A percentile compares a stretch with the other conserved stretches of the same genome.
phyloP scores from a whole-genome alignment of 2,797 vertebrate genomes.

The Danio kyathit region DNA sequence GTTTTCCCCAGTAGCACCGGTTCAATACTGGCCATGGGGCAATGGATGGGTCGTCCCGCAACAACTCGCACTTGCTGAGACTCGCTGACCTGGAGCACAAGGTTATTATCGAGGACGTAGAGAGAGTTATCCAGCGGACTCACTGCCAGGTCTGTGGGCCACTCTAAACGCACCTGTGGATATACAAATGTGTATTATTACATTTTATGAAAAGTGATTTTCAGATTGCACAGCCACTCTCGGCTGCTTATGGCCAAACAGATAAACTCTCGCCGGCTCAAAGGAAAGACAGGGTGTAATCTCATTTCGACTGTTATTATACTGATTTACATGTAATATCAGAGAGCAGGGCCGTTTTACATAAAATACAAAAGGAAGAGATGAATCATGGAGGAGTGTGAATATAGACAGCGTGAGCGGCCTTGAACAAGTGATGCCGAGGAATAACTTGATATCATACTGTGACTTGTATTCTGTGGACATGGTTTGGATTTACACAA shows the following conservation, averaged over 20 bases:
- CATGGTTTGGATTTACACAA: constrained; percentile 7
- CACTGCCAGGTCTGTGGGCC: constrained; percentile 88
- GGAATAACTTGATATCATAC: not conserved
- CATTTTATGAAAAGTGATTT: not conserved
- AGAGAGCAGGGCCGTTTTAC: not conserved
- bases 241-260: not conserved
- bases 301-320: not conserved
- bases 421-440: not conserved
- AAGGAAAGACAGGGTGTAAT: not conserved
- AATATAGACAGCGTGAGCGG: not conserved
- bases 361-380: not conserved
- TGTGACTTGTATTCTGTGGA: constrained; percentile 3
- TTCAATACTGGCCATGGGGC: constrained; percentile 85
- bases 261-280: not conserved
- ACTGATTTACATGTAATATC: not conserved
- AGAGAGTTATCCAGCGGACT: constrained; percentile 90
- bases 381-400: not conserved
- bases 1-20: constrained; percentile 85
- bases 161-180: constrained; percentile 86
- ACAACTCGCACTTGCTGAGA: constrained; percentile 83
- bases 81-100: constrained; percentile 89
- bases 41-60: constrained; percentile 88
- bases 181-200: constrained; percentile 40
- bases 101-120: constrained; percentile 90
- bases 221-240: constrained; percentile 3